Base-by-base conservation (phyloP, 2,797 vertebrate genomes). In the Hybognathus amarus region DNA sequence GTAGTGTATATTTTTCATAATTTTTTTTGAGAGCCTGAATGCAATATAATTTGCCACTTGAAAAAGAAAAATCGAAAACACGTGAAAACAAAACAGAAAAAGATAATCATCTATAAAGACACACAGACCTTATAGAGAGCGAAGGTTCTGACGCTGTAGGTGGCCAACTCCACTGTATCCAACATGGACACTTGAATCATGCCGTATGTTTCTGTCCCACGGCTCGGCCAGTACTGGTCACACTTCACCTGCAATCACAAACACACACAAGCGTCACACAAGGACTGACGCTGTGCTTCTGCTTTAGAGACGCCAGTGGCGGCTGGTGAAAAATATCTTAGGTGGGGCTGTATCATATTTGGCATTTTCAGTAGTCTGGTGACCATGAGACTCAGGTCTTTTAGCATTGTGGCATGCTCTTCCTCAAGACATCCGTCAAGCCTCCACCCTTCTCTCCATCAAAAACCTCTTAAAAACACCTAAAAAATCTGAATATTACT, bases 151-250 rank as follows among this genome's bases (percentile, higher is more conserved):
- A 99, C 93, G 0, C 95, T 97, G 87, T 99, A 98, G 0, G 96
- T 97, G 0, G 98, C 97, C 84, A 99, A 92, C 74, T 99, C 98
- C 1, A 97, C 95, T 0, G 96, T 97, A 90, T 99, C 98, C 92
- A 98, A 86, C 89, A 98, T 91, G 5, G 96, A 96, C 87, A 99
- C 98, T 87, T 98, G 97, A 89, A 99, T 97, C 95, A 97, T 96
- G 59, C 98, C 97, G 5, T 94, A 95, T 0, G 95, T 95, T 85
- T 94, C 93, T 2, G 94, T 95, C 82, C 63, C 88, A 54, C 98
- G 95, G 79, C 93, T 93, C 0, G 98, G 98, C 97, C 98, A 99
- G 85, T 99, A 99, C 92, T 98, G 97, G 89, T 99, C 98, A 91
- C 98, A 99, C 89, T 99, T 99, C 2, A 99, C 96, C 98, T 99